Evolutionary conservation across 2,888 invertebrate genomes (phyloP), one percentile per base, ranked within the genome.

Genomic region (Rhimphoctona megacephalus): DNA sequence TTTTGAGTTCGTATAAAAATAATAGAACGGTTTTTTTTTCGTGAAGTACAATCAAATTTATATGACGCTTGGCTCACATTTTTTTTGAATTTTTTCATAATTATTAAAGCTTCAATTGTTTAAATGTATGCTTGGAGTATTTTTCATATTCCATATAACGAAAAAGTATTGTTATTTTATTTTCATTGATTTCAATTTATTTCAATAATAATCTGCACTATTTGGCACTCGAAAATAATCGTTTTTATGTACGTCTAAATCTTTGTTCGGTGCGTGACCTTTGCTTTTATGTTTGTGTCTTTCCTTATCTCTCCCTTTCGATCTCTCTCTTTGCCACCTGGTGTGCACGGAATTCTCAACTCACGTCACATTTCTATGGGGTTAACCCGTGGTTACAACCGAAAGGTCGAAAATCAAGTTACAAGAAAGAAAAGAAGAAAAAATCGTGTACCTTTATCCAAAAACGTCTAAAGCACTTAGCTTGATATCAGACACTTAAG

Each of bases 351-450:
- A 22, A 33, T 17, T 77, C 36, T 8, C 36, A 49, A 54, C 54
- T 25, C 57, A 52, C 2, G 49, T 1, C 17, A 49, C 49, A 67
- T 52, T 22, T 43, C 22, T 8, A 46, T 9, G n/a, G 36, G 43
- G 43, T 19, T 30, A 61, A 76, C 25, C 30, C 43, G 54, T 22
- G 43, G 67, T 69, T 17, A 33, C 43, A 57, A 36, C 46, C 54
- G 67, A 54, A 22, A 46, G 74, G 49, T 79, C 67, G 52, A 74
- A 81, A 85, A 86, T 83, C 76, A 22, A 77, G 81, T 86, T 86
- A 81, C 30, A 39, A 67, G 39, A 54, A 57, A 36, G 30, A 14
- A 33, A 25, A 36, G 22, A 69, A 61, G 36, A 67, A 77, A 76
- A 57, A 19, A 30, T 49, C 64, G 57, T 66, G 36, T 67, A 69